phyloP scores from a whole-genome alignment of 2,113 vertebrate genomes.

The Trematomus loennbergii region DNA sequence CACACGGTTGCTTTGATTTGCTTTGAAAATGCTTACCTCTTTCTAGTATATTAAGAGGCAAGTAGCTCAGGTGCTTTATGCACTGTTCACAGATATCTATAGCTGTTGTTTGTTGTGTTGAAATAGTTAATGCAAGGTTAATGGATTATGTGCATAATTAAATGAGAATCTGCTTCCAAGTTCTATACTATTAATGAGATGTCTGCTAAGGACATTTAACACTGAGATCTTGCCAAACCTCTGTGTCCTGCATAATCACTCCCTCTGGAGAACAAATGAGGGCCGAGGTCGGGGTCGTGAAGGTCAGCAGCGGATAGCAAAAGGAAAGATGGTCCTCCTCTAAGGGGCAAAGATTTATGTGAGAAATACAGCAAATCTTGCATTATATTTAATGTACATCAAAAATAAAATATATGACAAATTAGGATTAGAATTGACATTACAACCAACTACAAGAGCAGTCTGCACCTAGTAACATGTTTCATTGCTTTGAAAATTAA shows the following conservation, averaged over 20 bases:
- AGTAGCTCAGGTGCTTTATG: no score
- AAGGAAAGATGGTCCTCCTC: neutral
- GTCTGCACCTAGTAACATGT: no score
- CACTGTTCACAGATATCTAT: no score
- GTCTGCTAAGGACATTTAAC: constrained; percentile 20
- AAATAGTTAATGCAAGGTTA: no score
- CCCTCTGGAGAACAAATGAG: neutral
- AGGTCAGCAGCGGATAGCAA: neutral
- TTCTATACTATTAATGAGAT: constrained; percentile 17
- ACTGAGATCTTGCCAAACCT: neutral
- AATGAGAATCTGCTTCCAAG: constrained; percentile 10
- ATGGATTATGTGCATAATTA: constrained; percentile 13
- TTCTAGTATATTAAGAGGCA: no score
- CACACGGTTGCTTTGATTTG: neutral
- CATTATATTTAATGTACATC: constrained; percentile 6
- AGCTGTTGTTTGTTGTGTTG: no score
- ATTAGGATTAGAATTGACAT: no score
- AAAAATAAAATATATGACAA: neutral
- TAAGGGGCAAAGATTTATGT: neutral
- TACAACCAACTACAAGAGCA: no score
- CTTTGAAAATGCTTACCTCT: neutral
- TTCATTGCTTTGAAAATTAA: no score
- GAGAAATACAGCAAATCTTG: neutral
- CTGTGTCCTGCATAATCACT: neutral
- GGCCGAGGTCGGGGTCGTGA: neutral